Evolutionary conservation across 2,888 invertebrate species (phyloP), one percentile per base, ranked within the genome.

Genomic region (Anoncus sp.): DNA sequence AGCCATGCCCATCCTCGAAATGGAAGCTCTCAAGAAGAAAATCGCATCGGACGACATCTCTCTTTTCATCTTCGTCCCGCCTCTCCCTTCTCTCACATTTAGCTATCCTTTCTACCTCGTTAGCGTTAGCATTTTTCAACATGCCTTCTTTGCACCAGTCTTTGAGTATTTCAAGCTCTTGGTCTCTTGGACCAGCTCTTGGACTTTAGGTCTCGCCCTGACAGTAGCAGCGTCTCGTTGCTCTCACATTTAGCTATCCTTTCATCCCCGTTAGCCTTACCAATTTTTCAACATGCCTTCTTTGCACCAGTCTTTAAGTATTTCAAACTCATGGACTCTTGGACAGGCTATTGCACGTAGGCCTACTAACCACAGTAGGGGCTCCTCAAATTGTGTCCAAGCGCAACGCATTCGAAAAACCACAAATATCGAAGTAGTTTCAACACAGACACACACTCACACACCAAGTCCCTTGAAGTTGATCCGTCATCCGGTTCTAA

Each of bases 401-500:
- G 49, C 10, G 22, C 24, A 14, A 51, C 24, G 22, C 24, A 38
- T 6, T 38, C 49, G 49, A 51, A 51, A 51, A 51, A 24, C 24
- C 49, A 51, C 24, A 6, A 47, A 16, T 10, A 35, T 55, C 45
- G 45, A 55, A 53, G 53, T 16, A 43, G 31, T 47, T 49, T 40
- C 31, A 20, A n/a, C 55, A 12, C 12, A 20, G 12, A 27, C 2
- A 38, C 24, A 16, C 14, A 43, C 40, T 0, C 9, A 20, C 14
- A 43, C 40, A 0, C 9, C n/a, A 20, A 79, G 53, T 73, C 77
- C 65, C 55, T 77, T 86, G 84, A 87, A 87, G 84, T 84, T 83
- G 82, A 82, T 79, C 83, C 81, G 82, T 85, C 88, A 85, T 89
- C 88, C 89, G 87, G 84, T 85, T 87, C 85, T 88, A 88, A 89